These are phyloP conservation scores for Mobula birostris DNA, from an alignment of 2,113 vertebrate genomes.

Conservation along the genomic window DNA sequence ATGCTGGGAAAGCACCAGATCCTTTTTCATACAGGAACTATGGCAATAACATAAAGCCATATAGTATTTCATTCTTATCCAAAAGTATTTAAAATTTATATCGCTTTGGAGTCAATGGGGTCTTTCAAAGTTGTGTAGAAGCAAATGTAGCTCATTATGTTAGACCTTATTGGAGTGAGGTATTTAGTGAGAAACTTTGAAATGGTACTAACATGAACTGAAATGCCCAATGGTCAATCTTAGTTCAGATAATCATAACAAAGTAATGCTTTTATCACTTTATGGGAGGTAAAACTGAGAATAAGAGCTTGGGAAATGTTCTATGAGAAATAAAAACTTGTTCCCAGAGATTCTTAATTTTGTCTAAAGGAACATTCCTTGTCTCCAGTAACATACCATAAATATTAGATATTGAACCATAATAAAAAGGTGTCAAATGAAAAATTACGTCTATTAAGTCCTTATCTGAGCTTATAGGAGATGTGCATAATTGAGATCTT, in stretches of 20 bases:
- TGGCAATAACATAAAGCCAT: not conserved
- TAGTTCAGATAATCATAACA: not conserved
- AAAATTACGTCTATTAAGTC: too few relatives aligned
- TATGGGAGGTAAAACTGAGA: not conserved
- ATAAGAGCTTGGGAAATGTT: conserved; percentile 1
- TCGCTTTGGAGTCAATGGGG: not conserved
- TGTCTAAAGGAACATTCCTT: too few relatives aligned
- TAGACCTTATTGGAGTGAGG: not conserved
- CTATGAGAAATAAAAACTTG: too few relatives aligned
- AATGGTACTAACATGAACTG: not conserved
- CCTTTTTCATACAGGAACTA: too few relatives aligned
- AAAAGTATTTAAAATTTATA: not conserved
- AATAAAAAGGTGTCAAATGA: too few relatives aligned
- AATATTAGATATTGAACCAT: too few relatives aligned
- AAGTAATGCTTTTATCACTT: not conserved
- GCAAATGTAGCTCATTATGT: not conserved
- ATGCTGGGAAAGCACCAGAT: too few relatives aligned
- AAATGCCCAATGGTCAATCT: not conserved
- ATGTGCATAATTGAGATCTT: too few relatives aligned
- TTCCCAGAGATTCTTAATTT: too few relatives aligned
- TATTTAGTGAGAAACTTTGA: not conserved
- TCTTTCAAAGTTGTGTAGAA: not conserved
- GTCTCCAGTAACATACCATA: too few relatives aligned
- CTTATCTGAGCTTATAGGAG: too few relatives aligned
- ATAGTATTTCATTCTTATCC: not conserved